A percentile compares a stretch with the other conserved stretches of the same genome.
Evolutionary conservation across 2,113 vertebrate genomes (phyloP).

Genomic region (Bettongia penicillata): DNA sequence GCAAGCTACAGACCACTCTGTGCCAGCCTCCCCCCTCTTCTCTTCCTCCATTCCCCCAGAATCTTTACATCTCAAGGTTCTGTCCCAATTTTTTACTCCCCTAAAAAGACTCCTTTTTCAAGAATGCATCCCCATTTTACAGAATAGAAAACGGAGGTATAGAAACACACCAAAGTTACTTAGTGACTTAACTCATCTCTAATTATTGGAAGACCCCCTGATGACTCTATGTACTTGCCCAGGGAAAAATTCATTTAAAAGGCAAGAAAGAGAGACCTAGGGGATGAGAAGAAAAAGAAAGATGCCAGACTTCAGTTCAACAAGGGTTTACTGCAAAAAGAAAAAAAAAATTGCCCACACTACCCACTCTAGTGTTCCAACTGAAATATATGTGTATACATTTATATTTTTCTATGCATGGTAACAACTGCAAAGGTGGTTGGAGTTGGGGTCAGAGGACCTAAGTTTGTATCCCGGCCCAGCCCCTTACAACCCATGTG

Average conservation of each 20-base stretch:
- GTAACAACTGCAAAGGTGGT: not conserved
- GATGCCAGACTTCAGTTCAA: not conserved
- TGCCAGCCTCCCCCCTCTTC: not conserved
- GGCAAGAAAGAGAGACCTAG: not conserved
- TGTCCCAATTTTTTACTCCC: not conserved
- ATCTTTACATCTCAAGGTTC: not conserved
- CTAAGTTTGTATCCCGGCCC: not conserved
- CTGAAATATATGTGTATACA: not conserved
- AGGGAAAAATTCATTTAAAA: not conserved
- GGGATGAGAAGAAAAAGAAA: not conserved
- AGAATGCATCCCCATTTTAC: not conserved
- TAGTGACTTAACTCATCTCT: rapidly evolving
- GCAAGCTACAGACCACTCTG: not conserved
- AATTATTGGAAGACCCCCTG: not conserved
- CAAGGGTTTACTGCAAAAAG: not conserved
- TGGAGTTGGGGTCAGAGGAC: not conserved
- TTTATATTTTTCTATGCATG: not conserved
- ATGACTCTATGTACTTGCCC: not conserved
- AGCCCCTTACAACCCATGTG: not conserved
- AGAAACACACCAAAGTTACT: too few species aligned
- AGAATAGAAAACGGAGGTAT: not conserved
- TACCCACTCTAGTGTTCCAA: not conserved
- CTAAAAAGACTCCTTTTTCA: not conserved
- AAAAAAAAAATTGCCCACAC: not conserved
- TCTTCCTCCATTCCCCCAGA: not conserved